phyloP scores from a whole-genome alignment of 2,888 invertebrate genomes.

The Epinotia demarniana region DNA sequence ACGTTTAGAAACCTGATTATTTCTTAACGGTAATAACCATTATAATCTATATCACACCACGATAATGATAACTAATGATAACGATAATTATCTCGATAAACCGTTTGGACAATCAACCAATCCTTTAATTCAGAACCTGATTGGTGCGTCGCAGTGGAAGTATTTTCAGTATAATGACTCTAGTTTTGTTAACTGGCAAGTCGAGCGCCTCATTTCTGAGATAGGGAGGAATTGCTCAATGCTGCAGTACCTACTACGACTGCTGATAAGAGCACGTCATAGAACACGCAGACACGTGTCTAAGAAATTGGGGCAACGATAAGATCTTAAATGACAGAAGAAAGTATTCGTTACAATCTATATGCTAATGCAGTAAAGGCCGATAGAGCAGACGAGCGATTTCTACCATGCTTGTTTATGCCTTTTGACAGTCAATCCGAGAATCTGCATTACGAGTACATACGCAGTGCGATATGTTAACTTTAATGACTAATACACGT shows the following conservation, averaged over 20 bases:
- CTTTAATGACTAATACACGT: no score
- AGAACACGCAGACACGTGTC: no score
- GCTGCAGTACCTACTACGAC: not conserved
- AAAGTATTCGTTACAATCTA: not conserved
- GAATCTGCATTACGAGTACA: not conserved
- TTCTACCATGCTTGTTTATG: not conserved
- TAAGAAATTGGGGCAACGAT: no score
- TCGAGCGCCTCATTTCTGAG: not conserved
- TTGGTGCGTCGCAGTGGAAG: not conserved
- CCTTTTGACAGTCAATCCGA: not conserved
- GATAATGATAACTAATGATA: constrained; percentile 28
- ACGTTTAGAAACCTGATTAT: constrained; percentile 9
- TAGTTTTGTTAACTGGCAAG: not conserved
- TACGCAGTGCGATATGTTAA: not conserved
- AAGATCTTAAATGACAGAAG: no score
- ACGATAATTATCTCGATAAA: constrained; percentile 19
- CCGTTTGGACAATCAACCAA: constrained; percentile 33
- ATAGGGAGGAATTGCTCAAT: not conserved
- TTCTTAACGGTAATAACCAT: constrained; percentile 1
- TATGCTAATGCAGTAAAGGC: no score
- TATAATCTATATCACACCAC: constrained; percentile 13
- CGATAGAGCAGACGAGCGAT: no score
- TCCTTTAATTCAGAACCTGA: constrained; percentile 40
- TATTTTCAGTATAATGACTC: constrained; percentile 6
- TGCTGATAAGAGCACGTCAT: no score